These are phyloP conservation scores for Aphidoletes aphidimyza DNA, from an alignment of 2,888 invertebrate genomes.

Conservation along the genomic window DNA sequence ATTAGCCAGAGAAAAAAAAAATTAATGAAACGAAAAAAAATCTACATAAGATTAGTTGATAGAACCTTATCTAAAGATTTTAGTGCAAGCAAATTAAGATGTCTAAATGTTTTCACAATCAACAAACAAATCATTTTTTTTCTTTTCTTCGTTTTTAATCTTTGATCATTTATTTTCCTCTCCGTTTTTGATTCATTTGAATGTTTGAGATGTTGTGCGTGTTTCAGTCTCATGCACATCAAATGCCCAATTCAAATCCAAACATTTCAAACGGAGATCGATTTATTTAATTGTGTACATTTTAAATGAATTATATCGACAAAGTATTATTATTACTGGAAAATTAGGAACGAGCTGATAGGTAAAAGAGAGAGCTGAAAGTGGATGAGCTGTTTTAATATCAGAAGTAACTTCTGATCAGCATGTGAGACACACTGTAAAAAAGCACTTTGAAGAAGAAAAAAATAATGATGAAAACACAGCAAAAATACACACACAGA, in stretches of 20 bases:
- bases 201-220: neutral
- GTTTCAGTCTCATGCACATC: neutral
- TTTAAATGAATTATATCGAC: constrained; percentile 39
- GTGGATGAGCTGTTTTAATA: neutral
- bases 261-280: neutral
- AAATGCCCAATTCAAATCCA: neutral
- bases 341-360: no score
- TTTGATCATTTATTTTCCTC: neutral
- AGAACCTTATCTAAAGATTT: neutral
- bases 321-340: neutral
- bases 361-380: neutral
- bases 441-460: neutral
- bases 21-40: neutral
- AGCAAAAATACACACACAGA: neutral
- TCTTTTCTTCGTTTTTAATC: no score
- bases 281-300: constrained; percentile 30
- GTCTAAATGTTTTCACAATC: constrained; percentile 23
- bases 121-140: no score
- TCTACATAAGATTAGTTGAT: constrained; percentile 15
- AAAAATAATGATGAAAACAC: neutral
- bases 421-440: neutral
- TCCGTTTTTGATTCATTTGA: no score
- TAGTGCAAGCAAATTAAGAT: constrained; percentile 45
- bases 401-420: neutral
- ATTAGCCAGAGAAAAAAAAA: neutral